These are phyloP conservation scores for human (Homo sapiens) DNA, from an alignment of 2,113 vertebrate genomes.

Conservation along the genomic window DNA sequence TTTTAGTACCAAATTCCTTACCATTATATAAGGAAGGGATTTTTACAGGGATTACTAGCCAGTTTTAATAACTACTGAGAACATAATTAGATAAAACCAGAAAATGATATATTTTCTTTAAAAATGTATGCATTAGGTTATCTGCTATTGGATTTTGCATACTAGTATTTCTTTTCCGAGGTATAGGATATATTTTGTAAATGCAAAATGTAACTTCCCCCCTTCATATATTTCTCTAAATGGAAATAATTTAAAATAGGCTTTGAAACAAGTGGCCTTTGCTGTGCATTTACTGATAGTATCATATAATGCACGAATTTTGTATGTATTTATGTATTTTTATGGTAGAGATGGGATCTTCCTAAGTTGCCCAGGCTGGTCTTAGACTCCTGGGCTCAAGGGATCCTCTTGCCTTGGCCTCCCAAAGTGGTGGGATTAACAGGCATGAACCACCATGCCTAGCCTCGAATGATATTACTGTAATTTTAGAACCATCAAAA, in stretches of 20 bases:
- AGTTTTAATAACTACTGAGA: conserved; percentile 16
- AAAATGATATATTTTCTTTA: neutral
- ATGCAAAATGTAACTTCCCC: neutral
- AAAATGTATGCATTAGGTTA: neutral
- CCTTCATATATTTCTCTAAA: neutral
- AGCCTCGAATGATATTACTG: neutral
- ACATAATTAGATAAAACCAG: neutral
- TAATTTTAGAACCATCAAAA: neutral
- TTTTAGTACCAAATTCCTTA: conserved; percentile 30
- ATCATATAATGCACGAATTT: neutral
- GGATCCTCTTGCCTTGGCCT: too few species aligned
- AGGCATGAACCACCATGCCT: too few species aligned
- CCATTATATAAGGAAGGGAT: neutral
- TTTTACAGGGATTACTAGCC: neutral
- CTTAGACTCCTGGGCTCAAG: too few species aligned
- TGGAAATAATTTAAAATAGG: neutral
- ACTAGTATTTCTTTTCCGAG: neutral
- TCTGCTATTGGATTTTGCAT: conserved; percentile 2
- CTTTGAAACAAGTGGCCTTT: conserved; percentile 28
- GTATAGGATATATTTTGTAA: neutral
- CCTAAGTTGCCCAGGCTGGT: too few species aligned
- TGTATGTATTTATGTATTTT: too few species aligned
- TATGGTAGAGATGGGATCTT: too few species aligned
- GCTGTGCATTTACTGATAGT: neutral
- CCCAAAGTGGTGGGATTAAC: too few species aligned